Conservation (phyloP, 2,113 vertebrate genomes). For the Abramis brama region DNA sequence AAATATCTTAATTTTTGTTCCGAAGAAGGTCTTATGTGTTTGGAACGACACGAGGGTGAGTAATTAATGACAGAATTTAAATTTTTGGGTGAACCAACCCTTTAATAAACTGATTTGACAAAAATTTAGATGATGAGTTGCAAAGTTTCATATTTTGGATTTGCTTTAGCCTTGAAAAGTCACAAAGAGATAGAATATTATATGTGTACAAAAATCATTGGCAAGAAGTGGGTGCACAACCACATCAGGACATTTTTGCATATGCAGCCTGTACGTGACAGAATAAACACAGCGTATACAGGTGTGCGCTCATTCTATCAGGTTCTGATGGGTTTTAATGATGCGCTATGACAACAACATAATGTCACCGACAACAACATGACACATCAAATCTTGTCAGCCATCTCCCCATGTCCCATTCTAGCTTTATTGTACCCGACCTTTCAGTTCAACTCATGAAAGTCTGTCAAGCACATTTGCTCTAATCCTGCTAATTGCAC, state of each 20-base stretch:
- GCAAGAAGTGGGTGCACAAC: neutral
- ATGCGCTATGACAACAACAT: neutral
- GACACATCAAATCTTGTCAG: constrained; percentile 2
- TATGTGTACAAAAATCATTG: neutral
- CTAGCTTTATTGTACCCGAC: neutral
- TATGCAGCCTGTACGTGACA: neutral
- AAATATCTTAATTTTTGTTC: no score
- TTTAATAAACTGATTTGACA: neutral
- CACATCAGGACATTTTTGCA: neutral
- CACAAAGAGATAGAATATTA: neutral
- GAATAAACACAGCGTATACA: neutral
- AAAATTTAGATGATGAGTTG: neutral
- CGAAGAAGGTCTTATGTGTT: no score
- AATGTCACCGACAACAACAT: neutral
- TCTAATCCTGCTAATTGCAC: constrained; percentile 17
- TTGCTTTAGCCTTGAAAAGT: neutral
- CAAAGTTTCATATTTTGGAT: neutral
- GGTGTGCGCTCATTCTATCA: neutral
- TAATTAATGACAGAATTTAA: no score
- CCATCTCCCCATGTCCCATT: neutral
- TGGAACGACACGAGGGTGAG: no score
- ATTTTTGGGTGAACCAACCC: no score
- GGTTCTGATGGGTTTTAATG: constrained; percentile 7
- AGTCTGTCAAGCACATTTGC: constrained; percentile 26
- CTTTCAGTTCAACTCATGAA: neutral